Evolutionary conservation across 2,797 vertebrate species (phyloP).

Genomic region (Acanthurus leucopareius): DNA sequence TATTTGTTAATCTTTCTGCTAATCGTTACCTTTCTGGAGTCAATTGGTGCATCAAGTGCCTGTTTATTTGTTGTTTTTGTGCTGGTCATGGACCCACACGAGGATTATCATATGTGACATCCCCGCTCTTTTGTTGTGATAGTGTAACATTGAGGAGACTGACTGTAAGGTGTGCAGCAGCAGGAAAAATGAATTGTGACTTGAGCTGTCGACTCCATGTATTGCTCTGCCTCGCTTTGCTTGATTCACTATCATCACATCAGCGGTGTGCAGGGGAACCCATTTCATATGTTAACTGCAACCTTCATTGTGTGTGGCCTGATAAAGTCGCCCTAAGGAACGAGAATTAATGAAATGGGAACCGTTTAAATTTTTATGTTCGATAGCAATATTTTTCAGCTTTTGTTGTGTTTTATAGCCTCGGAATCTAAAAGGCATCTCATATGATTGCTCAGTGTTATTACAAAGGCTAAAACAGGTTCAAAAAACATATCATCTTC

Average conservation of each 20-base stretch:
- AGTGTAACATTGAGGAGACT: constrained; percentile 41
- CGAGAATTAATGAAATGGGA: constrained; percentile 41
- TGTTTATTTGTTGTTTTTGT: constrained; percentile 33
- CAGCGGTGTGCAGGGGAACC: constrained; percentile 50
- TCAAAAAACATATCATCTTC: not conserved
- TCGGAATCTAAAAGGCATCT: constrained; percentile 18
- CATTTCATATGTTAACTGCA: constrained; percentile 62
- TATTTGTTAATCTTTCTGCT: constrained; percentile 4
- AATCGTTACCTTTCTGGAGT: constrained; percentile 4
- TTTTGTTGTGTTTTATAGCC: constrained; percentile 23
- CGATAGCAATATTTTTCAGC: constrained; percentile 22
- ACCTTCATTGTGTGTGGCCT: constrained; percentile 51
- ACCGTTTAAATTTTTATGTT: constrained; percentile 36
- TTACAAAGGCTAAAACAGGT: not conserved
- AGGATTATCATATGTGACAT: constrained; percentile 64
- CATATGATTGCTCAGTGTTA: not conserved
- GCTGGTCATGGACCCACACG: constrained; percentile 39
- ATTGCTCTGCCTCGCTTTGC: constrained; percentile 55
- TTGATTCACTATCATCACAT: constrained; percentile 69
- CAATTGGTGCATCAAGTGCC: constrained; percentile 33
- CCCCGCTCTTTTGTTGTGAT: constrained; percentile 44
- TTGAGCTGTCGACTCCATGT: constrained; percentile 55
- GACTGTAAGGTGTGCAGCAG: constrained; percentile 46
- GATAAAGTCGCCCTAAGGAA: constrained; percentile 49
- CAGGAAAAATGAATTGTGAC: constrained; percentile 67